Evolutionary conservation across 2,888 invertebrate species (phyloP), one percentile per base, ranked within the genome.

Genomic region (Leptopterna dolabrata): DNA sequence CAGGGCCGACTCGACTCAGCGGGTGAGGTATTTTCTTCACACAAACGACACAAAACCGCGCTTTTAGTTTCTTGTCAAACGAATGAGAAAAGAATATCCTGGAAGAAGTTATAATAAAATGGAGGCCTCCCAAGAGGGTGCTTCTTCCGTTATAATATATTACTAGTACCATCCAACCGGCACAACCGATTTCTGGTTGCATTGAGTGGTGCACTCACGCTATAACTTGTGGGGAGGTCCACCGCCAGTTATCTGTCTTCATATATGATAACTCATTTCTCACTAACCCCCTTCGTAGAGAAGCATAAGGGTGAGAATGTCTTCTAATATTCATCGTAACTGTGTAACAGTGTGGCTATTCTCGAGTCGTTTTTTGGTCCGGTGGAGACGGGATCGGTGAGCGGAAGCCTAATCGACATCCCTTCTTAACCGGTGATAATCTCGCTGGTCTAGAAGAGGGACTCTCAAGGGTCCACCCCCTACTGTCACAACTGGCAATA

Each of bases 241-340:
- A 36, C 41, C 30, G 36, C 9, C 1, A 41, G 82, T 82, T 36
- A 63, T 82, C 70, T 14, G 82, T 41, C 30, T 82, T 82, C 82
- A 63, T n/a, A n/a, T n/a, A n/a, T 82, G 63, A 82, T 82, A 83
- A 70, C 70, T 83, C 83, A 70, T 81, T 81, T 55, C 55, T 81
- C 80, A 81, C 29, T 16, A n/a, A 11, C 36, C 76, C 36, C 7
- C 36, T 36, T 36, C 36, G n/a, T n/a, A n/a, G n/a, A n/a, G n/a
- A n/a, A n/a, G n/a, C n/a, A n/a, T n/a, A n/a, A n/a, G n/a, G n/a
- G n/a, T n/a, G n/a, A n/a, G n/a, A n/a, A n/a, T n/a, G n/a, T n/a
- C n/a, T n/a, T n/a, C n/a, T n/a, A n/a, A n/a, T n/a, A n/a, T n/a
- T n/a, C n/a, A n/a, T n/a, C n/a, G n/a, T n/a, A n/a, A n/a, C n/a